phyloP scores from a whole-genome alignment of 2,797 vertebrate genomes.

The Manis javanica region DNA sequence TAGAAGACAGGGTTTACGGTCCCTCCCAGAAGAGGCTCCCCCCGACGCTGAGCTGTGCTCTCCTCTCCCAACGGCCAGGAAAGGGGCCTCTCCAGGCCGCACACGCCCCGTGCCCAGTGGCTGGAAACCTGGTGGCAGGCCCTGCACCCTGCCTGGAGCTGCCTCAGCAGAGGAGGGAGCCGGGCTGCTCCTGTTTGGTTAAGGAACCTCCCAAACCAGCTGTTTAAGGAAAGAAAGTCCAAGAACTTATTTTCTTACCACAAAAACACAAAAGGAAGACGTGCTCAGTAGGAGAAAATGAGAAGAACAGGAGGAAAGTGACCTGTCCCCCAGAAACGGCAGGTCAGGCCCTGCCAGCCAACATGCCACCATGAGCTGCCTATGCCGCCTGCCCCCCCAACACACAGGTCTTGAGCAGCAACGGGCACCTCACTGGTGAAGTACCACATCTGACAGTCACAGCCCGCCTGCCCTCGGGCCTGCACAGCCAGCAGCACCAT shows the following conservation, averaged over 20 bases:
- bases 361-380: not conserved
- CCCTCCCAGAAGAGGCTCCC: not conserved
- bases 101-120: too few species aligned
- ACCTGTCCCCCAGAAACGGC: fast-evolving
- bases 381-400: too few species aligned
- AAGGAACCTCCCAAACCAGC: not conserved
- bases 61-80: not conserved
- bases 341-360: not conserved
- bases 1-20: constrained; percentile 77
- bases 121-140: too few species aligned
- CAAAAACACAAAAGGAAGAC: not conserved
- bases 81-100: too few species aligned
- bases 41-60: not conserved
- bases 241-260: not conserved
- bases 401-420: too few species aligned
- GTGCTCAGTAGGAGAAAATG: fast-evolving
- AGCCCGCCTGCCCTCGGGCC: fast-evolving
- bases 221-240: not conserved
- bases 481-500: not conserved
- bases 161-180: not conserved
- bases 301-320: too few species aligned
- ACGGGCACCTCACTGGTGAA: too few species aligned
- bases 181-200: not conserved
- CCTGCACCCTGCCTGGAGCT: not conserved
- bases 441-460: not conserved